Percentiles rank a stretch among this genome's conserved stretches.
These are phyloP conservation scores for Plebejus melissa DNA, from an alignment of 2,888 invertebrate genomes.

Conservation along the genomic window DNA sequence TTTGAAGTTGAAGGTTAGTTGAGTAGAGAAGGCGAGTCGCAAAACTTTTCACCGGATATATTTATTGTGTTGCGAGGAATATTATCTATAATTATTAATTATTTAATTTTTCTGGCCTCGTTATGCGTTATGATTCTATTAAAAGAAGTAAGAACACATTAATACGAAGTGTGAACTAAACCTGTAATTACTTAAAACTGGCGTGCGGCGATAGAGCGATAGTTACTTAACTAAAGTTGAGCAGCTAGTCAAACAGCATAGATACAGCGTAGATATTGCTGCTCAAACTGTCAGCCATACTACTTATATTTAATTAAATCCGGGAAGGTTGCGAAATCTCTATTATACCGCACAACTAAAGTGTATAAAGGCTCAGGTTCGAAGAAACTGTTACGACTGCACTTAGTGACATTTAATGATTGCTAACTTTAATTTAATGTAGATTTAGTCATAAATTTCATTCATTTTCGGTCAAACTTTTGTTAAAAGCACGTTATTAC, in stretches of 20 bases:
- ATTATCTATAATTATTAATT: too few relatives aligned
- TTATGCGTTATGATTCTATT: too few relatives aligned
- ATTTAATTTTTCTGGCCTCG: too few relatives aligned
- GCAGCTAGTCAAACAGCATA: background rate
- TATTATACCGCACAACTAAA: background rate
- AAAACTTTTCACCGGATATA: too few relatives aligned
- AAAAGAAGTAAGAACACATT: background rate
- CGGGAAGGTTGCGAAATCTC: background rate
- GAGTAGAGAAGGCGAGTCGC: background rate
- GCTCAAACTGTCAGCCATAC: background rate
- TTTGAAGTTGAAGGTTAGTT: constrained; percentile 87
- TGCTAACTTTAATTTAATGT: background rate
- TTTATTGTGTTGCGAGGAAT: too few relatives aligned
- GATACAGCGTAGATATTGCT: background rate
- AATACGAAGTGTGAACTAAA: background rate
- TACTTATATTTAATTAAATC: constrained; percentile 1
- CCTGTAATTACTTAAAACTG: background rate
- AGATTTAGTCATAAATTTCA: background rate
- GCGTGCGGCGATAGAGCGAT: background rate
- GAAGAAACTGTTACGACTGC: background rate
- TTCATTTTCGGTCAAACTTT: too few relatives aligned
- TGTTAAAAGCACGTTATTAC: background rate
- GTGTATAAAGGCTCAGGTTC: background rate
- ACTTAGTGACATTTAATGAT: background rate
- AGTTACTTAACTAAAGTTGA: background rate